phyloP scores from a whole-genome alignment of 2,113 vertebrate genomes.

The Aplodontia rufa region DNA sequence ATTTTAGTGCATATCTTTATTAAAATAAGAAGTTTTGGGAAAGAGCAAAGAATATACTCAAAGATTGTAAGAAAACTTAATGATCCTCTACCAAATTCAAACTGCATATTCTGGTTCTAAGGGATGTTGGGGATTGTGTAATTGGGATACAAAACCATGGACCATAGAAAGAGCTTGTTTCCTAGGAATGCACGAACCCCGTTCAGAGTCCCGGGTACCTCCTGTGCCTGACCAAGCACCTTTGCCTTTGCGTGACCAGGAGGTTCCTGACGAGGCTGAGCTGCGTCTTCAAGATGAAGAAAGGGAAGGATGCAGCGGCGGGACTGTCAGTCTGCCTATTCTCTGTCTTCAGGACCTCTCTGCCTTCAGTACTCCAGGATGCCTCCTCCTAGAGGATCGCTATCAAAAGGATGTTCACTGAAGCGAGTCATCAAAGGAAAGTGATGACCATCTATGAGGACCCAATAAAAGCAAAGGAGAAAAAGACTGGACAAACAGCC shows the following conservation, averaged over 20 bases:
- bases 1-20: neutral
- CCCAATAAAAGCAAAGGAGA: neutral
- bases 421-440: neutral
- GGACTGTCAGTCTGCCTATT: rapidly evolving
- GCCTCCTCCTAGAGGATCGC: neutral
- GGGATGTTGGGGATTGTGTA: neutral
- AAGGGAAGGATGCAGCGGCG: rapidly evolving
- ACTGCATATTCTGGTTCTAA: neutral
- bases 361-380: neutral
- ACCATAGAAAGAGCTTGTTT: neutral
- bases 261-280: neutral
- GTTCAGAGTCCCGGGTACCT: neutral
- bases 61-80: neutral
- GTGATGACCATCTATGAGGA: neutral
- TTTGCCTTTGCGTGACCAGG: neutral
- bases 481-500: neutral
- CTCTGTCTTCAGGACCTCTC: rapidly evolving
- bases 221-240: neutral
- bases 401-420: neutral
- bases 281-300: neutral
- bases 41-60: neutral
- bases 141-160: neutral
- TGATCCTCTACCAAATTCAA: neutral
- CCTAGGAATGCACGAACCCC: neutral
- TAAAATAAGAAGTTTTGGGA: neutral